phyloP scores from a whole-genome alignment of 1,140 invertebrate genomes.

The Oedothorax gibbosus region DNA sequence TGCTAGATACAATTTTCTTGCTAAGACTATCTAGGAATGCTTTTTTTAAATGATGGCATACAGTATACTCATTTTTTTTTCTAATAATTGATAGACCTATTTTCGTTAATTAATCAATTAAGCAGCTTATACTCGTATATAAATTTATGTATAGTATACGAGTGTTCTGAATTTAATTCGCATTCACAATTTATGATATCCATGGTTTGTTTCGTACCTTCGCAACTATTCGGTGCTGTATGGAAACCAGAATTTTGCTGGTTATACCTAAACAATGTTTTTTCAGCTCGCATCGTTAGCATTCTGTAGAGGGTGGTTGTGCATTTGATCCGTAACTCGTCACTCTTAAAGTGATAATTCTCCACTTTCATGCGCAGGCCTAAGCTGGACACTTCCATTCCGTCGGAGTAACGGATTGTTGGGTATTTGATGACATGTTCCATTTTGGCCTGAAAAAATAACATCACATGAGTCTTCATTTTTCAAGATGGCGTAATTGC shows the following conservation, averaged over 20 bases:
- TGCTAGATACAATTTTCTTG: too few species aligned
- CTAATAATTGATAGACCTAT: too few species aligned
- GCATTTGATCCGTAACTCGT: conserved; percentile 88
- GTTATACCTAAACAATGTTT: conserved; percentile 58
- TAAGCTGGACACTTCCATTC: conserved; percentile 68
- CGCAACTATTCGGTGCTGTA: conserved; percentile 51
- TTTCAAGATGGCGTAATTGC: too few species aligned
- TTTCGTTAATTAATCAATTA: too few species aligned
- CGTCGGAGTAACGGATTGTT: conserved; percentile 39
- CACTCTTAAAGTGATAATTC: conserved; percentile 79
- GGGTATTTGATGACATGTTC: conserved; percentile 58
- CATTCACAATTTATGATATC: too few species aligned
- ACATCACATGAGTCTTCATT: background rate
- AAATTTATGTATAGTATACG: too few species aligned
- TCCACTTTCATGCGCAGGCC: conserved; percentile 79
- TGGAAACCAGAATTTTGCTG: conserved; percentile 61
- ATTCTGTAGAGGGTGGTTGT: conserved; percentile 74
- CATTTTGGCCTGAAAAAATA: conserved; percentile 42
- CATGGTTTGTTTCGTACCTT: conserved; percentile 42
- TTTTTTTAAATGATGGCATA: too few species aligned
- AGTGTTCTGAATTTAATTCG: too few species aligned
- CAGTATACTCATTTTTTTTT: too few species aligned
- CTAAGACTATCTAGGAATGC: too few species aligned
- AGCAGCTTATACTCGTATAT: too few species aligned
- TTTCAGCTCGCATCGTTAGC: conserved; percentile 55